These are phyloP conservation scores for Todiramphus chloris DNA, from an alignment of 2,113 vertebrate species.

Conservation along the genomic window DNA sequence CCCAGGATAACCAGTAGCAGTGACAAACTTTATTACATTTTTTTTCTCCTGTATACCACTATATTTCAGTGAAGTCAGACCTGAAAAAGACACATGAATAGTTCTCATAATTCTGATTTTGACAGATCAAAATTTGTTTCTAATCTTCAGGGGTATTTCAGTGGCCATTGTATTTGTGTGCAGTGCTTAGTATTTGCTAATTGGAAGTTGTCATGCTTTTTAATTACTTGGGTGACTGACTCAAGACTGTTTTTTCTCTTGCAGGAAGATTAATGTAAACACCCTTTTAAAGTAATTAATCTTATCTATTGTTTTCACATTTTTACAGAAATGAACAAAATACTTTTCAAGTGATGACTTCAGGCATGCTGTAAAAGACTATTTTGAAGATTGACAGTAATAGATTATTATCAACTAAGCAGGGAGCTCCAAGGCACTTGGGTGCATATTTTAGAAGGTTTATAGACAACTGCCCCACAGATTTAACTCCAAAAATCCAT, in stretches of 20 bases:
- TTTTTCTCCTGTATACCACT: fast-evolving
- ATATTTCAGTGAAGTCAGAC: neutral
- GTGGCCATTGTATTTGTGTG: neutral
- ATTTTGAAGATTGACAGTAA: neutral
- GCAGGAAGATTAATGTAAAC: neutral
- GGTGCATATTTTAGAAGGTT: neutral
- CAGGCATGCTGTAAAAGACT: neutral
- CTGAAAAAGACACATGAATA: neutral
- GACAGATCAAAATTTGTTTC: neutral
- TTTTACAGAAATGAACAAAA: neutral
- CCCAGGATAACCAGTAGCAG: neutral
- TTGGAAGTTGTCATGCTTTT: neutral
- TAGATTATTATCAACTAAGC: neutral
- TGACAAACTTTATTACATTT: neutral
- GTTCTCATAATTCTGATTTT: neutral
- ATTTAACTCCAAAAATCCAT: neutral
- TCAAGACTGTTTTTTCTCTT: neutral
- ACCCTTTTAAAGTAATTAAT: neutral
- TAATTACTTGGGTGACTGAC: neutral
- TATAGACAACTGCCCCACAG: neutral
- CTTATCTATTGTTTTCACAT: neutral
- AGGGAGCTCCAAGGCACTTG: neutral
- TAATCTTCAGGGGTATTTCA: neutral
- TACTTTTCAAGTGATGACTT: neutral
- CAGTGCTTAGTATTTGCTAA: neutral